phyloP scores from a whole-genome alignment of 2,888 invertebrate species.

The Pogonocherus hispidulus region DNA sequence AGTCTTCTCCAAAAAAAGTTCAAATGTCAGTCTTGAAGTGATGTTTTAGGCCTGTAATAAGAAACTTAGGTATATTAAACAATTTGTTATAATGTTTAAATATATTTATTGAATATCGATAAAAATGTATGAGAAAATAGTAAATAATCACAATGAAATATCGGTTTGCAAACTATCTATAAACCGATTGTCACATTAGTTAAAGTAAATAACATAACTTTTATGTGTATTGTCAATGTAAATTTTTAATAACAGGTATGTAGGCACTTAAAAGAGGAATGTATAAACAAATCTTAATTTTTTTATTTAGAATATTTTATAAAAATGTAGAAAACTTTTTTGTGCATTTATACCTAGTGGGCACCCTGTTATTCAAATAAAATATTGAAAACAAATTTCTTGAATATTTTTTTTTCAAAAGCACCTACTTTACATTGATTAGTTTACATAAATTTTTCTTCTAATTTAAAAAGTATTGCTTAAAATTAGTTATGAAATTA shows the following conservation, averaged over 20 bases:
- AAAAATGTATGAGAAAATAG: conserved; percentile 61
- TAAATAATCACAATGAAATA: conserved; percentile 61
- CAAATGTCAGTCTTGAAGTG: conserved; percentile 69
- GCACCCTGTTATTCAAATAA: conserved; percentile 24
- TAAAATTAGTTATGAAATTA: background rate
- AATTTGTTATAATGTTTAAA: conserved; percentile 61
- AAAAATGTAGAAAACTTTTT: conserved; percentile 35
- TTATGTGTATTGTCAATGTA: conserved; percentile 57
- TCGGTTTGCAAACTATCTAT: conserved; percentile 55
- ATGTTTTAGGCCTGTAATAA: conserved; percentile 68
- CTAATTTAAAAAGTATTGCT: conserved; percentile 2
- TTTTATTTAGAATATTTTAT: conserved; percentile 31
- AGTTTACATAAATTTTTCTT: conserved; percentile 38
- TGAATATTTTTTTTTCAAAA: conserved; percentile 32
- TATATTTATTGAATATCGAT: conserved; percentile 62
- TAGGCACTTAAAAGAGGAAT: conserved; percentile 62
- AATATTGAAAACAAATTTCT: conserved; percentile 20
- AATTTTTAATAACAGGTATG: conserved; percentile 49
- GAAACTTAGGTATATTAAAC: conserved; percentile 66
- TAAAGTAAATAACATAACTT: conserved; percentile 51
- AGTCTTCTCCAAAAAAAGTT: conserved; percentile 69
- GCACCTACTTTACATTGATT: conserved; percentile 48
- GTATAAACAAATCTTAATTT: conserved; percentile 52
- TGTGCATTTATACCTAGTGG: conserved; percentile 32
- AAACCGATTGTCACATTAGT: conserved; percentile 61